phyloP scores from a whole-genome alignment of 2,113 vertebrate genomes.

The Semnornis frantzii region DNA sequence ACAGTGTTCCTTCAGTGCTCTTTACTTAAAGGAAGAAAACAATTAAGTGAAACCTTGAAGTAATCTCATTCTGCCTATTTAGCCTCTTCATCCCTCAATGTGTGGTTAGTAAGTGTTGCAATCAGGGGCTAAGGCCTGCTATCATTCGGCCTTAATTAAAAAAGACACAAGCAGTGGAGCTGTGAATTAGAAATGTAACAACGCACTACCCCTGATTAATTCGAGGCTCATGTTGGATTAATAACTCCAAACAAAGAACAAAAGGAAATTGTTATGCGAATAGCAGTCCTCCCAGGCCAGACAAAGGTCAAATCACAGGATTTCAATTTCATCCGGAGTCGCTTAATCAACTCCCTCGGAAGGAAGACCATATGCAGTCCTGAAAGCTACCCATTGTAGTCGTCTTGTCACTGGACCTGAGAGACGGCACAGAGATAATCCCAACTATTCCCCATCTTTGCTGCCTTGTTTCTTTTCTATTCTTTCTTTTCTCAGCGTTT shows the following conservation, averaged over 20 bases:
- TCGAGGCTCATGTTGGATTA: slow-evolving; percentile 90
- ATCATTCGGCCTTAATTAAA: slow-evolving; percentile 94
- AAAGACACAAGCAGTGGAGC: slow-evolving; percentile 88
- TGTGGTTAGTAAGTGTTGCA: slow-evolving; percentile 81
- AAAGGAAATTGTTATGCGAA: slow-evolving; percentile 91
- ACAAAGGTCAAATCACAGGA: slow-evolving; percentile 89
- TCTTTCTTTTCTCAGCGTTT: not conserved
- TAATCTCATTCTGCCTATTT: slow-evolving; percentile 84
- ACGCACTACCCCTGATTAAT: slow-evolving; percentile 86
- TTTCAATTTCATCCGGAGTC: slow-evolving; percentile 88
- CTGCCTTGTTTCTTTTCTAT: slow-evolving; percentile 23
- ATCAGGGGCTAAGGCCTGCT: slow-evolving; percentile 82
- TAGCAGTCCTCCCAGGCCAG: slow-evolving; percentile 85
- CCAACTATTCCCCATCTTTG: slow-evolving; percentile 70
- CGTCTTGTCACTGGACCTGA: slow-evolving; percentile 76
- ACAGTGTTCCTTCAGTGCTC: slow-evolving; percentile 67
- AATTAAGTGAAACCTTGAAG: slow-evolving; percentile 85
- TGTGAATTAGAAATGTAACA: slow-evolving; percentile 92
- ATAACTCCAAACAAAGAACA: slow-evolving; percentile 90
- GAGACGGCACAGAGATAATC: slow-evolving; percentile 77
- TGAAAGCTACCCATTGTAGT: slow-evolving; percentile 82
- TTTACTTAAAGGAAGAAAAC: slow-evolving; percentile 86
- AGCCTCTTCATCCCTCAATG: slow-evolving; percentile 83
- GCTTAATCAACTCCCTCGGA: slow-evolving; percentile 86
- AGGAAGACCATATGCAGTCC: slow-evolving; percentile 85